These are phyloP conservation scores for Pseudochaenichthys georgianus DNA, from an alignment of 2,797 vertebrate genomes.

Conservation along the genomic window DNA sequence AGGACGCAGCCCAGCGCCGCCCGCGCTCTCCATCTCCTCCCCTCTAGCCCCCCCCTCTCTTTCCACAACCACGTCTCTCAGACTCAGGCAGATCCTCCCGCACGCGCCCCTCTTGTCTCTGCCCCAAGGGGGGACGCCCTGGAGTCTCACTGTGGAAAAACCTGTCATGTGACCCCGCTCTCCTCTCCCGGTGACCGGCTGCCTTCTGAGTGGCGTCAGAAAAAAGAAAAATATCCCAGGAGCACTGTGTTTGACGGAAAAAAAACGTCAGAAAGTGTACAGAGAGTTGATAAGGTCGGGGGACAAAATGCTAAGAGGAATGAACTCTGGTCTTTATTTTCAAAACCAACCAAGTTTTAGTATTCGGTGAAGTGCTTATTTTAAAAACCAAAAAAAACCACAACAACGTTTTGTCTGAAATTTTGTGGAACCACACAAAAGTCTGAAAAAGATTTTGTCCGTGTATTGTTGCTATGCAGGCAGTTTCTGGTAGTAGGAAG, in stretches of 20 bases:
- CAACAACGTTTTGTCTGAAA: conserved; percentile 49
- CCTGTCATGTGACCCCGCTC: conserved; percentile 42
- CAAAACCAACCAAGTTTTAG: conserved; percentile 76
- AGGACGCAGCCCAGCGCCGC: conserved; percentile 56
- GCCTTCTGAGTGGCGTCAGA: conserved; percentile 74
- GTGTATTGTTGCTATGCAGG: conserved; percentile 91
- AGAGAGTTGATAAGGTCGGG: conserved; percentile 50
- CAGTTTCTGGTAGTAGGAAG: conserved; percentile 88
- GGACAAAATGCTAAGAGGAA: conserved; percentile 74
- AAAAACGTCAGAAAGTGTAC: conserved; percentile 59
- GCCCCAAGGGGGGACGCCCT: conserved; percentile 62
- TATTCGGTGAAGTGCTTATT: conserved; percentile 84
- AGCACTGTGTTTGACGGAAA: conserved; percentile 72
- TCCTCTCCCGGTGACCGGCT: conserved; percentile 66
- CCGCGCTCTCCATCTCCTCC: conserved; percentile 38
- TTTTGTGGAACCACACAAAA: conserved; percentile 77
- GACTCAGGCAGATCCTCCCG: conserved; percentile 73
- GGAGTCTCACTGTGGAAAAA: conserved; percentile 79
- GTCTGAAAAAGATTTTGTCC: conserved; percentile 73
- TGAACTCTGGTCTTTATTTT: conserved; percentile 80
- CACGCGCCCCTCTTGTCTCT: conserved; percentile 63
- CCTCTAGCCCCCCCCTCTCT: conserved; percentile 14
- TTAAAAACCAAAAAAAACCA: conserved; percentile 80
- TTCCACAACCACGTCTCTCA: conserved; percentile 55
- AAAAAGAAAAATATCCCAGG: conserved; percentile 65